phyloP scores from a whole-genome alignment of 2,797 vertebrate species.

The Acridotheres tristis region DNA sequence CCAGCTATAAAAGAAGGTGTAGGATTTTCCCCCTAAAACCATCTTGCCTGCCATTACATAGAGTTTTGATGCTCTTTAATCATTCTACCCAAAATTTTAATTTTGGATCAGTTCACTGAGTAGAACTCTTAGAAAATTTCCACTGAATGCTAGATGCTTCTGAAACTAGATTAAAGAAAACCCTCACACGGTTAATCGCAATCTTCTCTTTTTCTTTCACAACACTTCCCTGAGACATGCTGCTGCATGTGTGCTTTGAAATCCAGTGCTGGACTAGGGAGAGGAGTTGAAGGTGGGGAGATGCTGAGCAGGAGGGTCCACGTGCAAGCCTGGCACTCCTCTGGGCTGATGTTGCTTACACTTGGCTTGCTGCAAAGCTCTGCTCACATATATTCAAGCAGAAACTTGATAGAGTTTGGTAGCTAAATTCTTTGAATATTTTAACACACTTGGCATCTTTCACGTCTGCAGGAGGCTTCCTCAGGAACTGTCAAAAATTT shows the following conservation, averaged over 20 bases:
- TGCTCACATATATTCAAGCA: background rate
- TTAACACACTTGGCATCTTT: background rate
- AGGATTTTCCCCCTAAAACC: background rate
- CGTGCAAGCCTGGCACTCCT: background rate
- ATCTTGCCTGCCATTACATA: background rate
- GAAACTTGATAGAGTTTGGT: background rate
- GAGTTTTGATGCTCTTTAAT: background rate
- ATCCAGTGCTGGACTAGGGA: background rate
- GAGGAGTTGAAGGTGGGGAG: background rate
- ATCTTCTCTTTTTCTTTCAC: background rate
- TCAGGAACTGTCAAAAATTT: background rate
- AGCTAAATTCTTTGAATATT: constrained; percentile 14
- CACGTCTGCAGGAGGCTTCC: background rate
- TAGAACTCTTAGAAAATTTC: background rate
- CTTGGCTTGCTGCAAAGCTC: background rate
- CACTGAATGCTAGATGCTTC: background rate
- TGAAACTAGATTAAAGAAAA: constrained; percentile 1
- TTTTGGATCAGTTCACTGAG: background rate
- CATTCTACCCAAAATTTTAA: background rate
- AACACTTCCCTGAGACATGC: background rate
- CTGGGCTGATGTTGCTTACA: background rate
- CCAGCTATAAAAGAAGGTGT: background rate
- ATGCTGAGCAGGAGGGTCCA: background rate
- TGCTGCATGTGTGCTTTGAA: background rate
- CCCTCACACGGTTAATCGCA: background rate